Evolutionary conservation across 2,113 vertebrate species (phyloP).

Genomic region (Mastomys coucha): DNA sequence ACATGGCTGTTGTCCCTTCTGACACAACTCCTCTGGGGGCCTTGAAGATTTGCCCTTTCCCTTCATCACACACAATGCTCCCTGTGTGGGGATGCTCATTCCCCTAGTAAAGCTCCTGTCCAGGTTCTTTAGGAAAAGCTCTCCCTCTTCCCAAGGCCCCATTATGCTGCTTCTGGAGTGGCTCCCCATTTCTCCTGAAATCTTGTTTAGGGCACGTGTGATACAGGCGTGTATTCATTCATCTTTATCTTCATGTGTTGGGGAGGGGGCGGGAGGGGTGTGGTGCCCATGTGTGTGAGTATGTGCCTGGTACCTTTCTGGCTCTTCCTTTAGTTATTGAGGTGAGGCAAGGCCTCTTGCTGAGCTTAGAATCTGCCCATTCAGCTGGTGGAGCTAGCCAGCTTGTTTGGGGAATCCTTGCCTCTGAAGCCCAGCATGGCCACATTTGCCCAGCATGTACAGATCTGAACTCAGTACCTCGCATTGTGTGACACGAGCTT

Average conservation of each 20-base stretch:
- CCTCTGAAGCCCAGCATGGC: background rate
- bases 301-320: background rate
- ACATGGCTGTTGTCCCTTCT: background rate
- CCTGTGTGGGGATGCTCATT: background rate
- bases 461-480: background rate
- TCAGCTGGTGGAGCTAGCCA: background rate
- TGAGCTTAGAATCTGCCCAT: background rate
- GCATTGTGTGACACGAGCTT: background rate
- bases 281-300: background rate
- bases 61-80: background rate
- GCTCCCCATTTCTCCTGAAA: background rate
- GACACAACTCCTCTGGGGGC: background rate
- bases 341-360: background rate
- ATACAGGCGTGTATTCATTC: no score
- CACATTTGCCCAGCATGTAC: background rate
- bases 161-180: background rate
- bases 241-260: no score
- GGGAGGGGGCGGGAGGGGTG: background rate
- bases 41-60: background rate
- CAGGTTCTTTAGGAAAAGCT: background rate
- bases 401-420: background rate
- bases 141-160: background rate
- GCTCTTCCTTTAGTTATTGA: background rate
- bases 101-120: background rate
- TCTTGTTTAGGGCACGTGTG: background rate